Evolutionary conservation across 2,113 vertebrate species (phyloP), one percentile per base, ranked within the genome.

Genomic region (Falcunculus frontatus): DNA sequence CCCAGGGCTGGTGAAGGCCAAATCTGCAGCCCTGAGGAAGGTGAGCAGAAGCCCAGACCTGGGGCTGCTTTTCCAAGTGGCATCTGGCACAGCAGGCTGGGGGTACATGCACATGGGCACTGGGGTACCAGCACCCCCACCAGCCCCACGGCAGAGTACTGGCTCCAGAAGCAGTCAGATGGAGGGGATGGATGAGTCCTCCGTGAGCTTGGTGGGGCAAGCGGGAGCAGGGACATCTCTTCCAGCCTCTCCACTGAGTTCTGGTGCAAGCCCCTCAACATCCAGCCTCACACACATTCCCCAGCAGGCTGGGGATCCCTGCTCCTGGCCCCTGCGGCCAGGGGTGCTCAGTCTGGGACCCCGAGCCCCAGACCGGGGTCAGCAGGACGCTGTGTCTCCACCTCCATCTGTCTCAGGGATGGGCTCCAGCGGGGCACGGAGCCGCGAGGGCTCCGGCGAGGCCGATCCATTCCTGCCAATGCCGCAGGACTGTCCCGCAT

Each of bases 401-500:
- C 96, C 93, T 89, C 93, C 94, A 17, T 98, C 98, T 6, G 93
- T 97, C 96, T 99, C 98, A 0, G 97, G 97, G 89, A 98, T 97
- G 93, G 98, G 95, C n/a, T 98, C 98, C 83, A 98, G 95, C 0
- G 92, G 93, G 16, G 91, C 33, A 1, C 93, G 97, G 47, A 82
- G 46, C 33, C 91, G 95, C 63, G 96, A 84, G 50, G 95, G 77
- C 59, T 98, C 98, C 0, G 97, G 97, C 5, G 98, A 98, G 46
- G 98, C 96, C 0, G 98, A 97, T 69, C 98, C 98, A 1, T 98
- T 98, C 95, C 99, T 98, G 92, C 98, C 98, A 21, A 99, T 98
- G 70, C 99, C 99, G 5, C 98, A 99, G 39, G 99, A 98, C 96
- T 99, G 99, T 55, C 98, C 98, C 0, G 99, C 98, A 11, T 98